Evolutionary conservation across 2,797 vertebrate genomes (phyloP).

Genomic region (Molossus molossus): DNA sequence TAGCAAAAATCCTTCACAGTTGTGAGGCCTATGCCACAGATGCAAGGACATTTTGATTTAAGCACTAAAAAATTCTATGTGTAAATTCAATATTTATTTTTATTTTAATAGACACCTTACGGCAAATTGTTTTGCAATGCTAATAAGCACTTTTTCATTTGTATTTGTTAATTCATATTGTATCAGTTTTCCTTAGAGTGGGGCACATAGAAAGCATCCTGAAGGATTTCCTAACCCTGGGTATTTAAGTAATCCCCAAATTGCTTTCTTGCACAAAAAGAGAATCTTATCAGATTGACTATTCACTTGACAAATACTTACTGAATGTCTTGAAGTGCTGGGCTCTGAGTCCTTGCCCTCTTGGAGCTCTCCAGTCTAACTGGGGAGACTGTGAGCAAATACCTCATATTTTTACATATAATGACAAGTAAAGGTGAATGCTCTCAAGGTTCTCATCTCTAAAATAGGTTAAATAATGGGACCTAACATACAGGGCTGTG

Average conservation of each 20-base stretch:
- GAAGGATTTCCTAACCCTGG: neutral
- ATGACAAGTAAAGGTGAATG: slow-evolving; percentile 38
- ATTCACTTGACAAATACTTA: slow-evolving; percentile 67
- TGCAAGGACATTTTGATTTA: neutral
- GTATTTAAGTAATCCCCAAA: slow-evolving; percentile 51
- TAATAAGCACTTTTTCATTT: slow-evolving; percentile 60
- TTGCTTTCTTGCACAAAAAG: slow-evolving; percentile 54
- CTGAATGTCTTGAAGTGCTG: slow-evolving; percentile 64
- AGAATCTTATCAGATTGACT: slow-evolving; percentile 60
- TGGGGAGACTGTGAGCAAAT: slow-evolving; percentile 43
- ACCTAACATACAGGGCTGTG: neutral
- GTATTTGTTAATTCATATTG: slow-evolving; percentile 16
- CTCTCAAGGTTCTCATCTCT: neutral
- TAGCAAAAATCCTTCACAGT: slow-evolving; percentile 49
- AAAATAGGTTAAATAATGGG: slow-evolving; percentile 50
- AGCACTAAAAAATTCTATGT: neutral
- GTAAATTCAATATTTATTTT: slow-evolving; percentile 40
- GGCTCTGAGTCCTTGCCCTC: slow-evolving; percentile 16
- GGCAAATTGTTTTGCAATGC: slow-evolving; percentile 34
- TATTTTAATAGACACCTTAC: slow-evolving; percentile 6
- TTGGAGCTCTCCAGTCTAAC: slow-evolving; percentile 40
- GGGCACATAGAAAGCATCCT: slow-evolving; percentile 43
- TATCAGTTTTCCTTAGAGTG: slow-evolving; percentile 49
- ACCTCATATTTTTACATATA: slow-evolving; percentile 62
- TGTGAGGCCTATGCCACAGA: neutral